These are phyloP conservation scores for Neotoxoptera formosana DNA, from an alignment of 1,140 invertebrate genomes.

Conservation along the genomic window DNA sequence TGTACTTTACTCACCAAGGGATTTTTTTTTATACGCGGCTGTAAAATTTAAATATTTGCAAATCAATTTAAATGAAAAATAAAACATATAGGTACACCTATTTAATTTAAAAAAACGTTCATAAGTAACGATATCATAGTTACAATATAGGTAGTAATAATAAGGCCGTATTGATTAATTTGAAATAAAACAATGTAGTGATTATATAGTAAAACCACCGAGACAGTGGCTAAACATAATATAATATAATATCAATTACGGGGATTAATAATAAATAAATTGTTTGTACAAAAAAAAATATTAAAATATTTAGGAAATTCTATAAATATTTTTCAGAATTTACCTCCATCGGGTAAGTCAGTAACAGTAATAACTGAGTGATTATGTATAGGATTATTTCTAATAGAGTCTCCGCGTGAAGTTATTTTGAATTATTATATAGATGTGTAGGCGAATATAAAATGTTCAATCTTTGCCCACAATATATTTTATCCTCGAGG, in stretches of 20 bases:
- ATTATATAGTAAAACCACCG: background rate
- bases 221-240: background rate
- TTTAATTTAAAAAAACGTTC: background rate
- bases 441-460: background rate
- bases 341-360: background rate
- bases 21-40: background rate
- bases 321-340: background rate
- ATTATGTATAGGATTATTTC: constrained; percentile 4
- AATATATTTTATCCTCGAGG: background rate
- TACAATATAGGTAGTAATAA: background rate
- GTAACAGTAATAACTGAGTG: background rate
- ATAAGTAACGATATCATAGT: background rate
- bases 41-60: background rate
- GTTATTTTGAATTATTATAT: background rate
- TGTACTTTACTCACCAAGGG: background rate
- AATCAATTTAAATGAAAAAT: background rate
- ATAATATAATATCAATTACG: background rate
- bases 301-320: background rate
- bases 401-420: background rate
- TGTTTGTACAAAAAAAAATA: background rate
- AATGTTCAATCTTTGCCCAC: background rate
- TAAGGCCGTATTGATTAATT: background rate
- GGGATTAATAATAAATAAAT: background rate
- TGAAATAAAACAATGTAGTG: background rate
- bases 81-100: background rate